Percentiles rank a stretch among this genome's conserved stretches.
These are phyloP conservation scores for Thaleichthys pacificus DNA, from an alignment of 2,797 vertebrate genomes.

Conservation along the genomic window DNA sequence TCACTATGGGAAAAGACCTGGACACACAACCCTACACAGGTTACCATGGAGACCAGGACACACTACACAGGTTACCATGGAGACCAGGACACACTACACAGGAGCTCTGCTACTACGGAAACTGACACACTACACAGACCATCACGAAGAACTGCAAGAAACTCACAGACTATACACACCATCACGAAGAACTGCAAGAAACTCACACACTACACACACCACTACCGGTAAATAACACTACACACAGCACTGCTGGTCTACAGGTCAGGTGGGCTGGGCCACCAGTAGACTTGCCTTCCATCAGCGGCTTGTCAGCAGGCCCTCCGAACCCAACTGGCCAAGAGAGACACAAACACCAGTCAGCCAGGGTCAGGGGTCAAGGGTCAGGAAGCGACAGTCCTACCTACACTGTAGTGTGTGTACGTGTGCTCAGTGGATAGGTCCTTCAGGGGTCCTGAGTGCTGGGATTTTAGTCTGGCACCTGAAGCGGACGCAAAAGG, in stretches of 20 bases:
- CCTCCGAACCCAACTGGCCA: conserved; percentile 52
- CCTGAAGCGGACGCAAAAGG: conserved; percentile 56
- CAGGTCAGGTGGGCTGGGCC: background rate
- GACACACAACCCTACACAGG: too few relatives aligned
- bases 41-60: too few relatives aligned
- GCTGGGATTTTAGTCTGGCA: conserved; percentile 19
- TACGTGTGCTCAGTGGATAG: background rate
- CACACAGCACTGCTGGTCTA: background rate
- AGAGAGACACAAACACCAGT: conserved; percentile 22
- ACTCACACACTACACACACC: background rate
- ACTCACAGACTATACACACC: too few relatives aligned
- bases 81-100: too few relatives aligned
- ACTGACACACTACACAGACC: too few relatives aligned
- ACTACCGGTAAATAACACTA: background rate
- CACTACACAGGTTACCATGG: too few relatives aligned
- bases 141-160: too few relatives aligned
- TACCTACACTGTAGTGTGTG: too few relatives aligned
- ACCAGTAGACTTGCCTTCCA: conserved; percentile 67
- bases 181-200: too few relatives aligned
- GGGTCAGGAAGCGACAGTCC: background rate
- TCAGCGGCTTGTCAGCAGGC: conserved; percentile 35
- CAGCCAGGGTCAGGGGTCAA: too few relatives aligned
- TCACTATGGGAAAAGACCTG: too few relatives aligned
- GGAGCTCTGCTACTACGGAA: too few relatives aligned
- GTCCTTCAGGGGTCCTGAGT: background rate